Evolutionary conservation across 1,140 invertebrate species (phyloP), one percentile per base, ranked within the genome.

Genomic region (Limonius californicus): DNA sequence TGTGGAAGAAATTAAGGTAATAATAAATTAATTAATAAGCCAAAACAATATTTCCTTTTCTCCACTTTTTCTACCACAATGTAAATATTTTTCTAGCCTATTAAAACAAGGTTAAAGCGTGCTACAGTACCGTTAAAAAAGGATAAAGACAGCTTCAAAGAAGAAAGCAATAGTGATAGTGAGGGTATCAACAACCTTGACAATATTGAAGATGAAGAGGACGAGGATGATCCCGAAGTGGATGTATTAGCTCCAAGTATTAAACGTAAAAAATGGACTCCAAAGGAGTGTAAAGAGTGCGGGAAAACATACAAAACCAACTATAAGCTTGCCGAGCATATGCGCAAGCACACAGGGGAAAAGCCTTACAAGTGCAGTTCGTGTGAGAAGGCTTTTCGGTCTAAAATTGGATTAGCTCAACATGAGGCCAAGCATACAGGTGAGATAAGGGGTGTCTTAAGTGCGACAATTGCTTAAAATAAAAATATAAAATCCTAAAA

Each of bases 321-420:
- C 73, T 85, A 85, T 57, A 85, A 89, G 70, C 71, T 89, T n/a
- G 84, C 85, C 63, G 87, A 88, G 39, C 89, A 91, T 68, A 88
- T 89, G 86, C 76, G 87, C n/a, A 84, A 83, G 63, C 87, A 90
- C 66, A 89, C 88, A 0, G 88, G 88, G 0, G 88, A 90, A 70
- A 88, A 89, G 69, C 88, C 88, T 6, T 90, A 86, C 74, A 82
- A 87, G 59, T 91, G 89, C 76, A 76, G 79, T 11, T 80, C 84
- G 14, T 91, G 89, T 73, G 86, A 87, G 2, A 90, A 90, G 72
- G 82, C 85, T 12, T 90, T 91, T 74, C 74, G 83, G 9, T 84
- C 83, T 57, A 86, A 85, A 74, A 85, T 85, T 53, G 87, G 87
- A 14, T 70, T 89, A 32, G 83, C 85, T 2, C 86, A 89, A 66